phyloP scores from a whole-genome alignment of 2,888 invertebrate species.

The Spisula subtruncata region DNA sequence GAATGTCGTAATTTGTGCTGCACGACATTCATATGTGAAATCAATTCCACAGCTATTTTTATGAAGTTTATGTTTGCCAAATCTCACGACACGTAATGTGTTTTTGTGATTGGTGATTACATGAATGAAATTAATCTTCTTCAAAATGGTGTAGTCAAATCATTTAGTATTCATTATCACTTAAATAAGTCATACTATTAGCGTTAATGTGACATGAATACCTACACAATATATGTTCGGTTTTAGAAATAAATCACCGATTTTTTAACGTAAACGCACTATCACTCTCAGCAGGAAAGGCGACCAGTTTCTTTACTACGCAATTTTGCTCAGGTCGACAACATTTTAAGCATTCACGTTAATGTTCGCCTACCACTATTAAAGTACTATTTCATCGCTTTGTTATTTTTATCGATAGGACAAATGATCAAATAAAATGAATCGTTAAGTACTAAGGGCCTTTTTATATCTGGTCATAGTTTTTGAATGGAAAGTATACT shows the following conservation, averaged over 20 bases:
- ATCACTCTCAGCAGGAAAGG: neutral
- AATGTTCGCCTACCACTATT: neutral
- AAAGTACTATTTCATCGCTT: neutral
- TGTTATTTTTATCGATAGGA: conserved; percentile 2
- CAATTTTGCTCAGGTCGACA: conserved; percentile 15
- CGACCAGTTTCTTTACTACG: neutral
- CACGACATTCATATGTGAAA: too few relatives aligned
- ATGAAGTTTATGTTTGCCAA: too few relatives aligned
- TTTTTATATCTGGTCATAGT: conserved; percentile 49
- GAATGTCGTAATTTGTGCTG: too few relatives aligned
- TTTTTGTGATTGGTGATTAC: neutral
- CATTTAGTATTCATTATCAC: neutral
- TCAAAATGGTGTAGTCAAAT: neutral
- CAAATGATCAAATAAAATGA: conserved; percentile 10
- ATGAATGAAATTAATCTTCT: neutral
- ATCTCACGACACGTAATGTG: too few relatives aligned
- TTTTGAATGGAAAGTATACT: conserved; percentile 38
- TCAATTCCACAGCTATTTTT: too few relatives aligned
- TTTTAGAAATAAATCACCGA: conserved; percentile 6
- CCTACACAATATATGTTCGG: neutral
- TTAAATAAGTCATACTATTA: neutral
- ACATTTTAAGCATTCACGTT: neutral
- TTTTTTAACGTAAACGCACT: neutral
- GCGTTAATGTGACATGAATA: conserved; percentile 4
- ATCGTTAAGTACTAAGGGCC: conserved; percentile 1